phyloP scores from a whole-genome alignment of 2,888 invertebrate species.

The Pedicia rivosa region DNA sequence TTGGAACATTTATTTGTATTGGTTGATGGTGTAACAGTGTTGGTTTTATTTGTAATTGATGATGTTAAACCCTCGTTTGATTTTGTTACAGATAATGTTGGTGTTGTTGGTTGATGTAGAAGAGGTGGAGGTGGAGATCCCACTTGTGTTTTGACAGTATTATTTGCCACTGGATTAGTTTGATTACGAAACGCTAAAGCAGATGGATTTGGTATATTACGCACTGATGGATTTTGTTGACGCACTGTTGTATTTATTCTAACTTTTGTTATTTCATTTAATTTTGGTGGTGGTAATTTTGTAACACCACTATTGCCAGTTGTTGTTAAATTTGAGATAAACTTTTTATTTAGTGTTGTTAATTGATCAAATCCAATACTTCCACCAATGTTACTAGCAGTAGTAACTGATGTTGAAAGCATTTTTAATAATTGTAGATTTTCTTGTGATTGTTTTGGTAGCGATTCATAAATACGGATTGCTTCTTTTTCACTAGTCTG shows the following conservation, averaged over 20 bases:
- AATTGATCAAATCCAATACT: no score
- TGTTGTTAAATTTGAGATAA: not conserved
- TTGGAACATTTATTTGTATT: no score
- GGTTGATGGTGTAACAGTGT: no score
- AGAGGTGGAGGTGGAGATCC: not conserved
- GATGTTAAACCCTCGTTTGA: not conserved
- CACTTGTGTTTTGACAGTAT: no score
- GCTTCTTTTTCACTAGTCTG: not conserved
- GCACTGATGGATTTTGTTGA: slow-evolving; percentile 38
- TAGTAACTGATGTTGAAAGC: not conserved
- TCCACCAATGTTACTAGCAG: no score
- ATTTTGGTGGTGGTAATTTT: not conserved
- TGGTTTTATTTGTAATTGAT: not conserved
- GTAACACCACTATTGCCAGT: not conserved
- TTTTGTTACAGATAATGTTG: not conserved
- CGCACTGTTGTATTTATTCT: slow-evolving; percentile 17
- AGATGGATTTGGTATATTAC: slow-evolving; percentile 47
- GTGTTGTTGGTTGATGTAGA: not conserved
- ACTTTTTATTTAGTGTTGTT: no score
- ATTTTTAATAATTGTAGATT: no score
- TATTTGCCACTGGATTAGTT: not conserved
- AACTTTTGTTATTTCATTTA: not conserved
- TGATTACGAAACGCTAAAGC: slow-evolving; percentile 39
- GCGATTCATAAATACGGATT: not conserved
- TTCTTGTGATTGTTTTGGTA: no score